These are phyloP conservation scores for Lumbricus terrestris DNA, from an alignment of 2,888 invertebrate genomes.

Conservation along the genomic window DNA sequence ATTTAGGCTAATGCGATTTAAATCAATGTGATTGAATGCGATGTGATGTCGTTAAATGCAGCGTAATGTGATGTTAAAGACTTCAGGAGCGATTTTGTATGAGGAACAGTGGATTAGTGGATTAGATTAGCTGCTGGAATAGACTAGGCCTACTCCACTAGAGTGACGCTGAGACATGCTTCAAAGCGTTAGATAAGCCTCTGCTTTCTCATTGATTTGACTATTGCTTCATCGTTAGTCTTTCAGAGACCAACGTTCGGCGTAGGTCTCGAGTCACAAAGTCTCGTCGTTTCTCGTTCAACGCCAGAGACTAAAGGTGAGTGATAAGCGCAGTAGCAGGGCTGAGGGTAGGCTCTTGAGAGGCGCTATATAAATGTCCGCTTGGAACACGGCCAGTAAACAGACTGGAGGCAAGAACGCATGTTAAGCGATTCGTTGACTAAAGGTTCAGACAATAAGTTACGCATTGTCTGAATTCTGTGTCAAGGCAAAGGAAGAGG, in stretches of 20 bases:
- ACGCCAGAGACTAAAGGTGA: neutral
- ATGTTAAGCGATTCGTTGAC: neutral
- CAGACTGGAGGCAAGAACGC: neutral
- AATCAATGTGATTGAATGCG: neutral
- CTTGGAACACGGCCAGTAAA: neutral
- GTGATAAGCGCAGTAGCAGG: neutral
- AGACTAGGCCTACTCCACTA: no score
- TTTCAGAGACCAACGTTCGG: neutral
- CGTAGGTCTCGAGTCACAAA: neutral
- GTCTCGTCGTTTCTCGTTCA: neutral
- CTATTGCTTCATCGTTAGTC: neutral
- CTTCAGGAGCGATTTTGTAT: neutral
- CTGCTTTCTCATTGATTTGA: neutral
- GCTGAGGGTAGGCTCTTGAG: neutral
- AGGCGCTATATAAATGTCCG: neutral
- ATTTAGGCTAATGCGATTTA: no score
- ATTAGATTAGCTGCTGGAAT: no score
- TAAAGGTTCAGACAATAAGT: neutral
- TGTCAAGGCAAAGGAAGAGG: neutral
- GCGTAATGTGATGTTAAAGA: neutral
- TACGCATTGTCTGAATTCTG: neutral
- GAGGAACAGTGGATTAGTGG: neutral
- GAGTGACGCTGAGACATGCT: neutral
- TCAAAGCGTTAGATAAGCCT: no score
- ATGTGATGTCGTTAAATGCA: neutral